These are phyloP conservation scores for Ondatra zibethicus DNA, from an alignment of 2,113 vertebrate species.

Conservation along the genomic window DNA sequence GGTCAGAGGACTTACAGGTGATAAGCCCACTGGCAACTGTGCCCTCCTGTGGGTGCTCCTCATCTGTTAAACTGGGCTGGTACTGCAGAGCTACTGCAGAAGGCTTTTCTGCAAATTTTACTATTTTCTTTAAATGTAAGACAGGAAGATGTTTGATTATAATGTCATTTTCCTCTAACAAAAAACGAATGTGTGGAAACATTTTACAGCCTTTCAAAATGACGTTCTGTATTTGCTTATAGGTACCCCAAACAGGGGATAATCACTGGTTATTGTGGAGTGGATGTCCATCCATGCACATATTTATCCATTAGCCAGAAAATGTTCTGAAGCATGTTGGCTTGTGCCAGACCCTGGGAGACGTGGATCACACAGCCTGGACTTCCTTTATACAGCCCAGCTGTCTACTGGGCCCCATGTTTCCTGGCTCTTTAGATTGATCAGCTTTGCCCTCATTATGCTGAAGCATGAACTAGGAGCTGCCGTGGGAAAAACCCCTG, in stretches of 20 bases:
- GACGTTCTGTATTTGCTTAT: neutral
- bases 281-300: neutral
- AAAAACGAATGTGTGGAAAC: neutral
- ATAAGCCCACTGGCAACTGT: neutral
- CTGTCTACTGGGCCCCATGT: neutral
- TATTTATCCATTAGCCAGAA: constrained; percentile 4
- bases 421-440: neutral
- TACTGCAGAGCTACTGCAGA: neutral
- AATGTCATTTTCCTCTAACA: neutral
- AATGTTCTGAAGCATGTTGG: neutral
- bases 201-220: constrained; percentile 15
- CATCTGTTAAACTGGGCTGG: neutral
- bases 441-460: neutral
- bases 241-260: neutral
- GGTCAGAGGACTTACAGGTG: neutral
- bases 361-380: neutral
- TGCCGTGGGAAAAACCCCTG: neutral
- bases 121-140: neutral
- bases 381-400: neutral
- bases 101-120: neutral
- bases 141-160: constrained; percentile 12
- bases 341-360: neutral
- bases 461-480: neutral
- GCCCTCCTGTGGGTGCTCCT: neutral
- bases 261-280: neutral